These are phyloP conservation scores for Mobula birostris DNA, from an alignment of 2,113 vertebrate species.

Conservation along the genomic window DNA sequence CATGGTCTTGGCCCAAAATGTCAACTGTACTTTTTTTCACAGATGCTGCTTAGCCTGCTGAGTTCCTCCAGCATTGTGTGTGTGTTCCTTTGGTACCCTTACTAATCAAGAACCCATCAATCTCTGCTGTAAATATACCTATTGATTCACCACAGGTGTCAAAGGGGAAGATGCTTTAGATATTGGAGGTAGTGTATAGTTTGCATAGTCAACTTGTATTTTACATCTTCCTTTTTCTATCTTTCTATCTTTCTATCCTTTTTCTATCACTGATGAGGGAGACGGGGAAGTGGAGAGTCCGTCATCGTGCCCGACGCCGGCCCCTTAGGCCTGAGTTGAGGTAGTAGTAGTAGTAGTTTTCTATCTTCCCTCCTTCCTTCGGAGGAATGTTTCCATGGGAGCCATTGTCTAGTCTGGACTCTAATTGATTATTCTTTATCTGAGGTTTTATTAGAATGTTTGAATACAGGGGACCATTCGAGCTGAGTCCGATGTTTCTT, in stretches of 20 bases:
- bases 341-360: not conserved
- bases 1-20: too few species aligned
- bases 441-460: not conserved
- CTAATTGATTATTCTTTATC: not conserved
- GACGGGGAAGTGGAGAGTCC: too few species aligned
- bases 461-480: not conserved
- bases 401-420: not conserved
- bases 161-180: not conserved
- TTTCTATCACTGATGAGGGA: too few species aligned
- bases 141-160: too few species aligned
- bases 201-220: not conserved
- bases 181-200: not conserved
- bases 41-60: too few species aligned
- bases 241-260: not conserved
- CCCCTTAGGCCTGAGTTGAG: too few species aligned
- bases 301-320: too few species aligned
- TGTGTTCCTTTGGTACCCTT: too few species aligned
- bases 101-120: too few species aligned
- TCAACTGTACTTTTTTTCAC: too few species aligned
- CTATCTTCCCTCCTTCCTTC: not conserved
- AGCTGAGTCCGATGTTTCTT: not conserved
- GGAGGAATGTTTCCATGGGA: not conserved
- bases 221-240: not conserved
- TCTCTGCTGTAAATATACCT: too few species aligned
- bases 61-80: too few species aligned